These are phyloP conservation scores for Brachyhypopomus gauderio DNA, from an alignment of 2,113 vertebrate species.

Conservation along the genomic window DNA sequence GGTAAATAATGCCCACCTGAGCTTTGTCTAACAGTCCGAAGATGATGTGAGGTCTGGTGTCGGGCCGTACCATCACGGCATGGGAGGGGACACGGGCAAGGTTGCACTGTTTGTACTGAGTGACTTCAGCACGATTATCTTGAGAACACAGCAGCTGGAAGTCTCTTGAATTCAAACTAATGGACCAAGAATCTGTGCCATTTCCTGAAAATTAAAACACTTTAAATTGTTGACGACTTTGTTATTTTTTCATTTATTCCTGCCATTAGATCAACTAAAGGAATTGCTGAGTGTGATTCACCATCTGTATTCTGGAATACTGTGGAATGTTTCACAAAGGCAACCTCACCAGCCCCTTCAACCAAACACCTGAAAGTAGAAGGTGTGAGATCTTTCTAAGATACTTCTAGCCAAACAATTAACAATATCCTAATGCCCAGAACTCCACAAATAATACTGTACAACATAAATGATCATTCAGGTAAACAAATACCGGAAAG, in stretches of 20 bases:
- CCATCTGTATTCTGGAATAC: slow-evolving; percentile 90
- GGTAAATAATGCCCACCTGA: slow-evolving; percentile 75
- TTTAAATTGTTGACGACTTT: neutral
- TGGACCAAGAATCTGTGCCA: slow-evolving; percentile 78
- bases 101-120: slow-evolving; percentile 81
- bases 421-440: neutral
- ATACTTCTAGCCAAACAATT: neutral
- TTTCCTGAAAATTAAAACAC: slow-evolving; percentile 71
- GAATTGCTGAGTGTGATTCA: slow-evolving; percentile 55
- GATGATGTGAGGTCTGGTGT: slow-evolving; percentile 77
- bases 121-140: slow-evolving; percentile 81
- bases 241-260: neutral
- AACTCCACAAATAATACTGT: neutral
- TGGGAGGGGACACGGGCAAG: slow-evolving; percentile 88
- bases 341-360: slow-evolving; percentile 82
- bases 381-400: neutral
- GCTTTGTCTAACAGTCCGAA: slow-evolving; percentile 88
- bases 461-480: neutral
- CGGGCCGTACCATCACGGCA: slow-evolving; percentile 86
- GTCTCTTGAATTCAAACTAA: slow-evolving; percentile 70
- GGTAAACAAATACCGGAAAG: slow-evolving; percentile 82
- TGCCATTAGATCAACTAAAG: neutral
- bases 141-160: slow-evolving; percentile 92
- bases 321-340: slow-evolving; percentile 91
- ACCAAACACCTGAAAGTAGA: slow-evolving; percentile 81